Evolutionary conservation across 2,888 invertebrate genomes (phyloP).

Genomic region (Cheilosia vulpina): DNA sequence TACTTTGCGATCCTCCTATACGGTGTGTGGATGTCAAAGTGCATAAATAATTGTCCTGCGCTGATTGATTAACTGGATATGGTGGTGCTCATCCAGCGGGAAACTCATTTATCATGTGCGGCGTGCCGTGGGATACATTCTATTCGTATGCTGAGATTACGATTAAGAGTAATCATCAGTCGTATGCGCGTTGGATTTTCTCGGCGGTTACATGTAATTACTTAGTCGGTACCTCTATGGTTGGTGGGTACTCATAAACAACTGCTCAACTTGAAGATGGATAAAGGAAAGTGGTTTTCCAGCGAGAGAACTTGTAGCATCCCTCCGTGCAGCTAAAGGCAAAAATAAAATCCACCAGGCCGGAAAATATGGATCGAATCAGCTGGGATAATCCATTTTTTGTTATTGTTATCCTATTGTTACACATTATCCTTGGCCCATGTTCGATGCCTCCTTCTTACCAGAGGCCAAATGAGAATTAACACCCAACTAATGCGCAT

Average conservation of each 20-base stretch:
- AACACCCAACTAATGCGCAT: slow-evolving; percentile 65
- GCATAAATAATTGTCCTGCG: slow-evolving; percentile 55
- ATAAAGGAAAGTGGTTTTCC: too few relatives aligned
- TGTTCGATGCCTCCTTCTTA: slow-evolving; percentile 15
- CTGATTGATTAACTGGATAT: slow-evolving; percentile 56
- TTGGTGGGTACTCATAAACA: neutral
- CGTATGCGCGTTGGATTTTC: slow-evolving; percentile 17
- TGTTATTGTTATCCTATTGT: slow-evolving; percentile 24
- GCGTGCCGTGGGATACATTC: slow-evolving; percentile 5
- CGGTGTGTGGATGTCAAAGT: slow-evolving; percentile 36
- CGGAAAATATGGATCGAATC: slow-evolving; percentile 39
- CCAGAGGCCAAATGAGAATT: slow-evolving; percentile 49
- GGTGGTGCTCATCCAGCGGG: slow-evolving; percentile 27
- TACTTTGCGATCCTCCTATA: slow-evolving; percentile 39
- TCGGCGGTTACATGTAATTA: slow-evolving; percentile 5
- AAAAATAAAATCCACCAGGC: slow-evolving; percentile 21
- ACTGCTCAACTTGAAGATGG: too few relatives aligned
- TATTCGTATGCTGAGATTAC: neutral
- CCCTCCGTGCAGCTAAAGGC: neutral
- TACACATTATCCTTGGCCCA: slow-evolving; percentile 3
- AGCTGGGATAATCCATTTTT: slow-evolving; percentile 45
- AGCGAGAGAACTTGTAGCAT: too few relatives aligned
- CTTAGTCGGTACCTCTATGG: neutral
- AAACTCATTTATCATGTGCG: slow-evolving; percentile 41
- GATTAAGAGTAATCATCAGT: slow-evolving; percentile 18